These are phyloP conservation scores for Pseudomugil tenellus DNA, from an alignment of 2,797 vertebrate species.

Conservation along the genomic window DNA sequence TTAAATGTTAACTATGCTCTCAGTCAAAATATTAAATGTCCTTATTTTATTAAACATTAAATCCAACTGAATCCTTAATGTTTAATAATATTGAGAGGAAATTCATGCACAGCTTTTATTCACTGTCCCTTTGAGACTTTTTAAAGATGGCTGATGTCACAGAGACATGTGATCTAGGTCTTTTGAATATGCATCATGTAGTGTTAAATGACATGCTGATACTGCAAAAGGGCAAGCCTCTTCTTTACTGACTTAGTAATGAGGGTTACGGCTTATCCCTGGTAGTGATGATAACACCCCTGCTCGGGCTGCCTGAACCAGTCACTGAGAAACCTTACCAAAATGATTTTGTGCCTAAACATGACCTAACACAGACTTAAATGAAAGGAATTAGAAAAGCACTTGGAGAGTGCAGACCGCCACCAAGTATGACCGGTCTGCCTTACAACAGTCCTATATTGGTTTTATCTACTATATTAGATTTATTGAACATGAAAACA, in stretches of 20 bases:
- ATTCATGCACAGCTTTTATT: not conserved
- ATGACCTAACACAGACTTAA: not conserved
- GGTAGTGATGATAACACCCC: not conserved
- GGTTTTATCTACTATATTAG: too few relatives aligned
- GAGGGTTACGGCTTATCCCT: not conserved
- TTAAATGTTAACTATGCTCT: not conserved
- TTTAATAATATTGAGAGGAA: not conserved
- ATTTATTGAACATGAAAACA: too few relatives aligned
- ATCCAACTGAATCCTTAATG: not conserved
- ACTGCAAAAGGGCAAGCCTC: too few relatives aligned
- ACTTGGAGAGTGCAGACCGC: too few relatives aligned
- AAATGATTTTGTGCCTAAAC: not conserved
- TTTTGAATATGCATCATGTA: not conserved
- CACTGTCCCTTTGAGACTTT: not conserved
- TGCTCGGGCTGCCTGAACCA: not conserved
- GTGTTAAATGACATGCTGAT: too few relatives aligned
- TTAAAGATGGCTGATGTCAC: not conserved
- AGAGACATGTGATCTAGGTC: not conserved
- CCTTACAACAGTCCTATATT: too few relatives aligned
- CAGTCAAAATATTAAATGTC: not conserved
- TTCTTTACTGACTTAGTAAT: not conserved
- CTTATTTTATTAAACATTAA: not conserved
- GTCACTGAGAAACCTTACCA: not conserved
- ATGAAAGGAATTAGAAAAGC: too few relatives aligned
- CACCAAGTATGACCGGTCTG: too few relatives aligned